phyloP scores from a whole-genome alignment of 2,888 invertebrate genomes.

The Luperina nickerlii region DNA sequence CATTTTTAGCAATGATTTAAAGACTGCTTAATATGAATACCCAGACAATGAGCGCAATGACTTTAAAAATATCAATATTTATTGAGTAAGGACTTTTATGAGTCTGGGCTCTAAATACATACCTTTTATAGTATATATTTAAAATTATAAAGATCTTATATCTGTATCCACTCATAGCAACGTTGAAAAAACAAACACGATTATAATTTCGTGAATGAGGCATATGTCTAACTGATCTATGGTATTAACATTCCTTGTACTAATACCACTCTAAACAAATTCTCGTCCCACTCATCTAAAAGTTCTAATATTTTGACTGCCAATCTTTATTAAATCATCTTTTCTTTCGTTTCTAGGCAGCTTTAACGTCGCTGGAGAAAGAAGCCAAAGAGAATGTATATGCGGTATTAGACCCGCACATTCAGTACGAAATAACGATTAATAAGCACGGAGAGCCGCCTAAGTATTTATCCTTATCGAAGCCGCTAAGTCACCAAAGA shows the following conservation, averaged over 20 bases:
- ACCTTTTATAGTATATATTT: not conserved
- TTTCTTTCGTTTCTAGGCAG: slow-evolving; percentile 79
- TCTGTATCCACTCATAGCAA: not conserved
- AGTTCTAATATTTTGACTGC: not conserved
- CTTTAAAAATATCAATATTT: not conserved
- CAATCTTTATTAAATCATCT: slow-evolving; percentile 2
- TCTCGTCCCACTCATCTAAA: slow-evolving; percentile 20
- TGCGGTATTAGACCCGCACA: slow-evolving; percentile 89
- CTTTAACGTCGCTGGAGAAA: slow-evolving; percentile 87
- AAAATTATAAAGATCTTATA: not conserved
- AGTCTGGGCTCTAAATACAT: not conserved
- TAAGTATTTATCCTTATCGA: slow-evolving; percentile 88
- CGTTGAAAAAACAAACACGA: not conserved
- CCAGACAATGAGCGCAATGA: slow-evolving; percentile 1
- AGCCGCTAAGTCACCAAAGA: slow-evolving; percentile 89
- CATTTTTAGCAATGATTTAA: slow-evolving; percentile 5
- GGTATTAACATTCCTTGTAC: slow-evolving; percentile 19
- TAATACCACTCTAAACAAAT: slow-evolving; percentile 11
- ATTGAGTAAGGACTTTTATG: not conserved
- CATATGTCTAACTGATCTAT: slow-evolving; percentile 2
- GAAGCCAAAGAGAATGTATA: slow-evolving; percentile 90
- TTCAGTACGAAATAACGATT: slow-evolving; percentile 90
- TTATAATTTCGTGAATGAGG: not conserved
- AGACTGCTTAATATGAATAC: not conserved
- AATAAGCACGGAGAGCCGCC: slow-evolving; percentile 89